Evolutionary conservation across 1,140 invertebrate genomes (phyloP).

Genomic region (Pogonus chalceus): DNA sequence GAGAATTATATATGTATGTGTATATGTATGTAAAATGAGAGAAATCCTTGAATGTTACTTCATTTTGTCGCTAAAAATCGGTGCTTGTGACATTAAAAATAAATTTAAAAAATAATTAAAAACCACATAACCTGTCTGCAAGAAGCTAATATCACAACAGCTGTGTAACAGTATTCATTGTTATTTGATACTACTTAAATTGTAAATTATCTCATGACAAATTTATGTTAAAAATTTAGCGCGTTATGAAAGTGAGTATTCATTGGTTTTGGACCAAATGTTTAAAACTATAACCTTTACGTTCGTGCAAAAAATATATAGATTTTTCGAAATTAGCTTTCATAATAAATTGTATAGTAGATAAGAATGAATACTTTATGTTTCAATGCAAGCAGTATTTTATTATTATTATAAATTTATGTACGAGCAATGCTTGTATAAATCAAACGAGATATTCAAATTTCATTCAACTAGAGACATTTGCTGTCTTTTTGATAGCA

Average conservation of each 20-base stretch:
- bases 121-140: too few species aligned
- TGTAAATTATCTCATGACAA: too few species aligned
- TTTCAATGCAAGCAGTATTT: slow-evolving; percentile 13
- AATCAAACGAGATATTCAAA: slow-evolving; percentile 19
- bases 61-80: neutral
- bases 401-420: slow-evolving; percentile 18
- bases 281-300: too few species aligned
- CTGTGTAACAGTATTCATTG: too few species aligned
- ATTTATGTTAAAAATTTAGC: too few species aligned
- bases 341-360: slow-evolving; percentile 17
- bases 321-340: slow-evolving; percentile 8
- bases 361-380: slow-evolving; percentile 7
- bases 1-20: neutral
- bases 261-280: too few species aligned
- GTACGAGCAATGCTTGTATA: slow-evolving; percentile 19
- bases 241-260: too few species aligned
- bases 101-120: too few species aligned
- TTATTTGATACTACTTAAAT: too few species aligned
- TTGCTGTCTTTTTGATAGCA: slow-evolving; percentile 12
- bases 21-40: neutral
- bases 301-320: neutral
- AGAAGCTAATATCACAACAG: too few species aligned
- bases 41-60: neutral
- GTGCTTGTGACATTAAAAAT: neutral
- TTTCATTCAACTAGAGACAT: neutral